Evolutionary conservation across 2,797 vertebrate species (phyloP), one percentile per base, ranked within the genome.

Genomic region (Fistularia commersonii): DNA sequence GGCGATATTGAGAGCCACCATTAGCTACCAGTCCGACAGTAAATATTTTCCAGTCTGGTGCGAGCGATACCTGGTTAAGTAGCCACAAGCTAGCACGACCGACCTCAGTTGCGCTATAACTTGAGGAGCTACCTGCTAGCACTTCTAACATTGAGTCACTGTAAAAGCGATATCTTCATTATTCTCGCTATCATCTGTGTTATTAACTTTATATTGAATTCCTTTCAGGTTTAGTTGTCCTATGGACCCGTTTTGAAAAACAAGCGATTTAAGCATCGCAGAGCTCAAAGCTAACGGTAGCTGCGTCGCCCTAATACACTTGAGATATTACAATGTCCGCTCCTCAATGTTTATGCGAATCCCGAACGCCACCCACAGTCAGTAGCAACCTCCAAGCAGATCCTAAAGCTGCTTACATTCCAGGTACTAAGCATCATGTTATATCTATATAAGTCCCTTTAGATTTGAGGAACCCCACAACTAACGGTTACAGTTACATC

Each of bases 81-180:
- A 65, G 64, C 64, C 63, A 14, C 41, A 76, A 49, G 61, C 72
- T 74, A 77, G 60, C 76, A 23, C 13, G 50, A 63, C 40, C 54
- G 54, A 50, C 57, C 49, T 51, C 44, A 48, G 54, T 47, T 70
- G 44, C 64, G 70, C 38, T 53, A 41, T 67, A 74, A 80, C 61
- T 77, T 68, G 54, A 49, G 32, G 40, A 43, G 52, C 46, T 48
- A 64, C 35, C 36, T 32, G 50, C 40, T 47, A 62, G 35, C 39
- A 6, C 32, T 7, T 7, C 8, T 10, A 9, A 15, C 49, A 8
- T 51, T 15, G 12, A 14, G 8, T 14, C 13, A 32, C 33, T 13
- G 34, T 13, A 9, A 12, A 10, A 32, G 8, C 7, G n/a, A 13
- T 7, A 12, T 46, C 33, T 46, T 12, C 7, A 10, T 33, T n/a